Percentiles rank a stretch among this genome's conserved stretches.
Conservation (phyloP, 1,140 invertebrate species). For the Listronotus oregonensis region DNA sequence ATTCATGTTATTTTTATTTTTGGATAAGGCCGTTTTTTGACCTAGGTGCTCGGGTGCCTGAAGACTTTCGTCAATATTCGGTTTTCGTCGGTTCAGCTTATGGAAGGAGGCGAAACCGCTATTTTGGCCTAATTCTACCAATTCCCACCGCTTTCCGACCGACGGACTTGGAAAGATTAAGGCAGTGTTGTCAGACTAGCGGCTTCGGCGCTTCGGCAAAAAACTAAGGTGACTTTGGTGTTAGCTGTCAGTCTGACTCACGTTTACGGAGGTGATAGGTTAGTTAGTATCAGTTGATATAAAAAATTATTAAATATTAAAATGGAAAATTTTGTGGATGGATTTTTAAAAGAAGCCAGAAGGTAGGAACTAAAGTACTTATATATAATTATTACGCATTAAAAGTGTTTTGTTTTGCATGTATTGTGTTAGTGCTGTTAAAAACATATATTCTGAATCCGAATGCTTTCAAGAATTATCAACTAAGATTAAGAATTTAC, state of each 20-base stretch:
- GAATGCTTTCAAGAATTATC: too few relatives aligned
- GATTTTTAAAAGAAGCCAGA: background rate
- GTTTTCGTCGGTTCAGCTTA: too few relatives aligned
- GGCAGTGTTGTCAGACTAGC: slow-evolving; percentile 3
- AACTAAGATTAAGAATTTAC: too few relatives aligned
- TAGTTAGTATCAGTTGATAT: slow-evolving; percentile 1
- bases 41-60: too few relatives aligned
- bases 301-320: background rate
- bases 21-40: too few relatives aligned
- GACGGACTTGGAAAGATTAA: slow-evolving; percentile 2
- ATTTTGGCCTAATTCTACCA: slow-evolving; percentile 2
- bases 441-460: too few relatives aligned
- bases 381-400: too few relatives aligned
- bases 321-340: slow-evolving; percentile 5
- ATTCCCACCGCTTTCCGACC: slow-evolving; percentile 1
- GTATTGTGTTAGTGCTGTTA: too few relatives aligned
- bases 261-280: background rate
- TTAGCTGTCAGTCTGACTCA: slow-evolving; percentile 2
- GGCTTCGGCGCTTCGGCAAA: background rate
- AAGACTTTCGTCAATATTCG: too few relatives aligned
- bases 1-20: too few relatives aligned
- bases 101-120: background rate
- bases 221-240: slow-evolving; percentile 1
- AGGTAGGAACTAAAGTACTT: too few relatives aligned
- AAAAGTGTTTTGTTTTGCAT: too few relatives aligned